Evolutionary conservation across 2,888 invertebrate genomes (phyloP), one percentile per base, ranked within the genome.

Genomic region (Furcula furcula): DNA sequence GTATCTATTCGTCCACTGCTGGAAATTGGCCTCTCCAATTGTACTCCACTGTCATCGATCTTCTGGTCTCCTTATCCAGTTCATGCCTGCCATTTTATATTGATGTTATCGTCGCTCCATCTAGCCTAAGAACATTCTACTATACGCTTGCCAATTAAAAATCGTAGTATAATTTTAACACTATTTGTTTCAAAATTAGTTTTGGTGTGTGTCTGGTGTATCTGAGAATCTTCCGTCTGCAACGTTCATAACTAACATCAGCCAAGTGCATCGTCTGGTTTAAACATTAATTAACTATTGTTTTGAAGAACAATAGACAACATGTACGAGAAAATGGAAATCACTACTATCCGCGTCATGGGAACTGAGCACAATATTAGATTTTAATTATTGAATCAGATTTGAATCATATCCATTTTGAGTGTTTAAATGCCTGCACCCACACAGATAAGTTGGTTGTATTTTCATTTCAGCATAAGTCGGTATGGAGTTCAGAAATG

Each of bases 271-370:
- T 29, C 13, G 38, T 31, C 26, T 38, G 45, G 7, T 51, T 58
- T 55, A 40, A 25, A 41, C 44, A 45, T 60, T 70, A 76, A 76
- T 60, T 63, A 75, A 72, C 65, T 65, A 76, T 77, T 76, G 77
- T 76, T 60, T 25, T 15, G 35, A 33, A 43, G 45, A 55, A 76
- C 75, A 77, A 75, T 69, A 40, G 46, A 53, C 31, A 36, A 45
- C 50, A 57, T 62, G 58, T 64, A 45, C 54, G 55, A 47, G 56
- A 58, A 58, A 65, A 65, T 56, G 46, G 57, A 49, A 57, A 59
- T 57, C 53, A 28, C 38, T 46, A 42, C 45, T 48, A 49, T 57
- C 52, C 55, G 41, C 31, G 40, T 41, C 44, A 47, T 33, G 34
- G 33, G 23, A 29, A 37, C 31, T 49, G 39, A 9, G 29, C 21